Evolutionary conservation across 2,888 invertebrate species (phyloP).

Genomic region (Invenusta paracnida): DNA sequence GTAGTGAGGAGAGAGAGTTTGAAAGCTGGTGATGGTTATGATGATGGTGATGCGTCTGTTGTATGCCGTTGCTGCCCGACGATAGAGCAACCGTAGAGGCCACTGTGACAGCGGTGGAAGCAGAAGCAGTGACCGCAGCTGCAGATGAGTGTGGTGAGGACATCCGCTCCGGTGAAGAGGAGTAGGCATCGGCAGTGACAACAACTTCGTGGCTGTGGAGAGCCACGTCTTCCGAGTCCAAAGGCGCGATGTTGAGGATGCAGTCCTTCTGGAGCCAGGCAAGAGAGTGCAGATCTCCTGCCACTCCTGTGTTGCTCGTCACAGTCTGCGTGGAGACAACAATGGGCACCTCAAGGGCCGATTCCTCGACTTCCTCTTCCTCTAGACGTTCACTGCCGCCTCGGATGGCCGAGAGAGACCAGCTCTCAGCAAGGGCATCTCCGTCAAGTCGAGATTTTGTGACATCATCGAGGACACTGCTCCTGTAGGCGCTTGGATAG

Average conservation of each 20-base stretch:
- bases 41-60: too few relatives aligned
- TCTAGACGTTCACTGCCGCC: too few relatives aligned
- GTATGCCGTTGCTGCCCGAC: too few relatives aligned
- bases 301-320: background rate
- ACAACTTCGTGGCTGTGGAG: background rate
- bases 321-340: background rate
- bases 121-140: too few relatives aligned
- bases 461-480: background rate
- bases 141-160: background rate
- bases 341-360: background rate
- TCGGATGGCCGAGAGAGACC: background rate
- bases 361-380: too few relatives aligned
- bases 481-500: background rate
- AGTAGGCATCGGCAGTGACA: background rate
- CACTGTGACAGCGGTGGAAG: too few relatives aligned
- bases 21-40: background rate
- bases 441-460: background rate
- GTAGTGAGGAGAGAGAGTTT: background rate
- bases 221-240: slow-evolving; percentile 23
- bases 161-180: background rate
- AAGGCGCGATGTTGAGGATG: slow-evolving; percentile 25
- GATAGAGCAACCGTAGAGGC: too few relatives aligned
- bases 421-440: background rate
- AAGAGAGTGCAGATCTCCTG: slow-evolving; percentile 20
- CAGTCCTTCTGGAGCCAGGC: slow-evolving; percentile 31